Conservation (phyloP, 2,113 vertebrate genomes). For the Butastur rufipennis region DNA sequence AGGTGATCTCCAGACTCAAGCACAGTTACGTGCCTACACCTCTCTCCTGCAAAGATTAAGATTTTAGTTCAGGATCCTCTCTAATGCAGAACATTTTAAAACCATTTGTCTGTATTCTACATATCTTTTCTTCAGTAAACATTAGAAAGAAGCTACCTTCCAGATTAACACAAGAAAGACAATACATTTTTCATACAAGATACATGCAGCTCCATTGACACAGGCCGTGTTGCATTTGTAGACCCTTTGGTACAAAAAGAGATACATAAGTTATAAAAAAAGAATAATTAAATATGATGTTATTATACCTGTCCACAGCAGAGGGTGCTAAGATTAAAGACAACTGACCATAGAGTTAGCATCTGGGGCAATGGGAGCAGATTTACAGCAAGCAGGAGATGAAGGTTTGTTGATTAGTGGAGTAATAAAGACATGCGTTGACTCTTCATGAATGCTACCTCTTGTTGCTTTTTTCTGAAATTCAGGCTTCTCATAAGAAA, state of each 20-base stretch:
- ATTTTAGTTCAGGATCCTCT: background rate
- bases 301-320: constrained; percentile 37
- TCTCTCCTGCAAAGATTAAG: background rate
- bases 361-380: background rate
- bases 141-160: background rate
- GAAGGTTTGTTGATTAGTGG: background rate
- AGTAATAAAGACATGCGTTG: background rate
- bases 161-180: background rate
- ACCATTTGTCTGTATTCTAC: background rate
- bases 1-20: background rate
- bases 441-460: background rate
- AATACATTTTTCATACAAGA: background rate
- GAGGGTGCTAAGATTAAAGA: constrained; percentile 57
- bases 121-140: background rate
- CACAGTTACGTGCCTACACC: background rate
- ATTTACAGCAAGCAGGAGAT: background rate
- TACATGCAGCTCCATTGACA: background rate
- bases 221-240: background rate
- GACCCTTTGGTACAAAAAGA: background rate
- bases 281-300: background rate
- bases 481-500: background rate
- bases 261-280: background rate
- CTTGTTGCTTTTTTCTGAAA: background rate
- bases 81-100: background rate
- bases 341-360: background rate